phyloP scores from a whole-genome alignment of 2,113 vertebrate species.

The Spheniscus mendiculus region DNA sequence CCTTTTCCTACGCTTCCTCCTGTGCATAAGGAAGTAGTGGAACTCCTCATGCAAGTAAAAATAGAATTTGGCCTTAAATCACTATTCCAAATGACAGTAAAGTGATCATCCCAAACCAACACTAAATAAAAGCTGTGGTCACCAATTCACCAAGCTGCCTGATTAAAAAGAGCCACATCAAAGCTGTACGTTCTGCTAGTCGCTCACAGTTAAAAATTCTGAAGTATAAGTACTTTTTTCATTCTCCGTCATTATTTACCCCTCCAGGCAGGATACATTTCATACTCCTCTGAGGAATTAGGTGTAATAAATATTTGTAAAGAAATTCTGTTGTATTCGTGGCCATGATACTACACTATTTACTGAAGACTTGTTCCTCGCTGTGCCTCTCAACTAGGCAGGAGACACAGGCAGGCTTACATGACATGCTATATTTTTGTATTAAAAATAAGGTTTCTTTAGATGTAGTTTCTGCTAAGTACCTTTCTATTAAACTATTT shows the following conservation, averaged over 20 bases:
- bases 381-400: not conserved
- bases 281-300: not conserved
- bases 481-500: not conserved
- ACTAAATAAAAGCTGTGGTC: not conserved
- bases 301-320: not conserved
- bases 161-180: not conserved
- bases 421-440: not conserved
- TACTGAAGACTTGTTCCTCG: not conserved
- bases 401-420: not conserved
- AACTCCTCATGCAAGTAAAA: not conserved
- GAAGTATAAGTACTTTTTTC: not conserved
- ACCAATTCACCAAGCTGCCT: not conserved
- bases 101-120: not conserved
- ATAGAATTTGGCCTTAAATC: not conserved
- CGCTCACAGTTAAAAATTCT: not conserved
- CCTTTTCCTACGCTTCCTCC: not conserved
- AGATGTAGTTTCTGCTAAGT: not conserved
- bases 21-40: not conserved
- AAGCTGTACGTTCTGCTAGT: not conserved
- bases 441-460: not conserved
- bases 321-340: not conserved
- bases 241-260: not conserved
- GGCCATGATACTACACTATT: not conserved
- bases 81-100: not conserved
- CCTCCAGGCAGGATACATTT: not conserved